Evolutionary conservation across 2,113 vertebrate species (phyloP), one percentile per base, ranked within the genome.

Genomic region (Osmerus eperlanus): DNA sequence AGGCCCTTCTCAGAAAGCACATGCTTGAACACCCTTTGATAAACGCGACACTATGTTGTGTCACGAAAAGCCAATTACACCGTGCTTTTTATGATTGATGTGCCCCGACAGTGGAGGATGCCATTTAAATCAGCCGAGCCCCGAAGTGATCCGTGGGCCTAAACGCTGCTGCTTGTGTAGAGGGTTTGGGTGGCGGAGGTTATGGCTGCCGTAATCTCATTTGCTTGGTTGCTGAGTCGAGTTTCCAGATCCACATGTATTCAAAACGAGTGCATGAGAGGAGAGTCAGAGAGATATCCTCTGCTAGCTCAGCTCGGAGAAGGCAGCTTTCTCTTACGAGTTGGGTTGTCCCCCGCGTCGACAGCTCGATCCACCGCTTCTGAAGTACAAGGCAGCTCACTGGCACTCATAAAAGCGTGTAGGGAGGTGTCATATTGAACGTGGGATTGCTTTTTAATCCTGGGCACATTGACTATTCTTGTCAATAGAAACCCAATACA

Each of bases 371-470:
- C 85, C 82, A 67, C 78, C 78, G 84, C 88, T 85, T 90, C 88
- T 89, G 90, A 92, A 89, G 87, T 90, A 89, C 88, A 87, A 90
- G 90, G 73, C 76, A 88, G 63, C 82, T 72, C 84, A 81, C 86
- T 85, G 86, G 73, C 78, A 75, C 83, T 85, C 86, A 90, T 90
- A 89, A 91, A 92, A 85, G 87, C 83, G 15, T 89, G 85, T 75
- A 76, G 87, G 81, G 87, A 90, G 90, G 90, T 90, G 89, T 91
- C 88, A 90, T 87, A 90, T 88, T 85, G 87, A 90, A 90, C 78
- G 86, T 71, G 73, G 89, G 89, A 91, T 93, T 88, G 90, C 90
- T 92, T 92, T 92, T 89, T 91, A 93, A 92, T 92, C 91, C 92
- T 71, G 55, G 83, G 81, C 89, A 90, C 90, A 92, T 89, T 88